Evolutionary conservation across 2,113 vertebrate species (phyloP), one percentile per base, ranked within the genome.

Genomic region (Oncorhynchus masou): DNA sequence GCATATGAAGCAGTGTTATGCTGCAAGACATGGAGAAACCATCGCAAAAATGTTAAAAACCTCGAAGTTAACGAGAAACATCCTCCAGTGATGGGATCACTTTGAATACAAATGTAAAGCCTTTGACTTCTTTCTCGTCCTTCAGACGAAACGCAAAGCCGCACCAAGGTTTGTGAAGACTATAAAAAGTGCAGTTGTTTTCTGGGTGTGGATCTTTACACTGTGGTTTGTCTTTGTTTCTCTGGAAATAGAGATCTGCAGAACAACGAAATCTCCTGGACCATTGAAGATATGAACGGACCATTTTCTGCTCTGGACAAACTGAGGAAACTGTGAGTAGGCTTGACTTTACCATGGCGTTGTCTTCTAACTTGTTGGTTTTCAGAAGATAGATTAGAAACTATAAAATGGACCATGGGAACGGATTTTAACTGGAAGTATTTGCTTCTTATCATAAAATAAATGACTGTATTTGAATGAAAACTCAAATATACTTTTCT

Each of bases 221-320:
- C 24, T 12, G 59, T 5, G 73, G 49, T 83, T 75, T 87, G 22
- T 60, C 4, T 2, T 62, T 39, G 27, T 66, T 87, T 75, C 76
- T 78, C 8, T 7, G 27, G 1, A 76, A 60, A 79, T 54, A 99
- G 97, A 75, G 96, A 98, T 87, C 91, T 99, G 75, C 96, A 95
- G 87, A 95, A 95, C 81, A 99, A 99, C 86, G 96, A 98, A 88
- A 99, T 99, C 88, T 99, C 97, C 16, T 99, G 97, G 97, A 96
- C 97, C 70, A 98, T 98, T 74, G 97, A 99, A 86, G 97, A 99
- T 89, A 99, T 96, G 97, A 99, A 96, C n/a, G 97, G 97, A 13
- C 96, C 97, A 4, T 99, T 99, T 84, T 98, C 97, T 84, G 96
- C 95, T 0, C 84, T 99, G 81, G 95, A 97, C 89, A 95, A 95